phyloP scores from a whole-genome alignment of 2,797 vertebrate genomes.

The Champsocephalus esox region DNA sequence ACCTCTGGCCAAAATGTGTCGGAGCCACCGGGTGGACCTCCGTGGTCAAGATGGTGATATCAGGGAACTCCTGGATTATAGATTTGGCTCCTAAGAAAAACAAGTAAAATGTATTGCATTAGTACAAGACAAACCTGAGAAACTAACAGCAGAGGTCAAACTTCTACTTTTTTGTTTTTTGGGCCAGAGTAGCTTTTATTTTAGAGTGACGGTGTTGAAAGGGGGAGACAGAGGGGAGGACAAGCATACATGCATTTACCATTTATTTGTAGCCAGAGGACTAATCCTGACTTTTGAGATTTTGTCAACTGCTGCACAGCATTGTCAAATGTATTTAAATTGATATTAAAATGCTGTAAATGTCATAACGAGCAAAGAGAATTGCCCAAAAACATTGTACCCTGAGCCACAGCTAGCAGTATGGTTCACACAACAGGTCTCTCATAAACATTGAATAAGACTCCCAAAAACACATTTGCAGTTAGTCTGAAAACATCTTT shows the following conservation, averaged over 20 bases:
- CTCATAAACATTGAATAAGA: not conserved
- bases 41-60: constrained; percentile 98
- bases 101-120: not conserved
- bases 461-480: not conserved
- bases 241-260: not conserved
- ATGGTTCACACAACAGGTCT: not conserved
- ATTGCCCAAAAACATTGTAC: not conserved
- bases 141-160: not conserved
- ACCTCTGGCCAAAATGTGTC: constrained; percentile 97
- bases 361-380: not conserved
- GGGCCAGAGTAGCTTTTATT: too few relatives aligned
- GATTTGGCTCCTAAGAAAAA: constrained; percentile 92
- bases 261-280: not conserved
- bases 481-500: not conserved
- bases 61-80: constrained; percentile 98
- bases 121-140: not conserved
- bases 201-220: too few relatives aligned
- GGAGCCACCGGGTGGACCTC: constrained; percentile 96
- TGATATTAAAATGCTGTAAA: not conserved
- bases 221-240: too few relatives aligned
- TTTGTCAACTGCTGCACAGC: not conserved
- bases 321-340: not conserved
- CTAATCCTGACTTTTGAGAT: not conserved
- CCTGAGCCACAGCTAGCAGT: not conserved
- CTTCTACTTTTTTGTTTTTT: not conserved